phyloP scores from a whole-genome alignment of 2,888 invertebrate genomes.

The Brachyopa scutellaris region DNA sequence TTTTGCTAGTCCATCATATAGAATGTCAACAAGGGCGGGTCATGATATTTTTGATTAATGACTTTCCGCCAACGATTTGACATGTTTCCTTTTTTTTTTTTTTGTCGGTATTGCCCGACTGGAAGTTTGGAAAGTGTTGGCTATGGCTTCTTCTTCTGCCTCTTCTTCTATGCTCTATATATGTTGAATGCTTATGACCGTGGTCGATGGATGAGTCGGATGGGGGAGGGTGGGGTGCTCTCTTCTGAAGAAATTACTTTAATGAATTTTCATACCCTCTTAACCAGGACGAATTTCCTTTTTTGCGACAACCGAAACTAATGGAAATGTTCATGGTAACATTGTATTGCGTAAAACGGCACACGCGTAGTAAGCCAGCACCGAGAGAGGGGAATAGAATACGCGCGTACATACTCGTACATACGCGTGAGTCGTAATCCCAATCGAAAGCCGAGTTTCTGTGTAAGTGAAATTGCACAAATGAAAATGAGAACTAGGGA shows the following conservation, averaged over 20 bases:
- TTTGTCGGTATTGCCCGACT: not conserved
- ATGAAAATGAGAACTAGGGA: constrained; percentile 59
- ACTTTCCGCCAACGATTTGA: constrained; percentile 69
- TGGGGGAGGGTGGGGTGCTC: not conserved
- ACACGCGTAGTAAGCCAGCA: constrained; percentile 38
- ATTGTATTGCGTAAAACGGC: constrained; percentile 60
- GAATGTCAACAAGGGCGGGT: constrained; percentile 70
- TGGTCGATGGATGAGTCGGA: not conserved
- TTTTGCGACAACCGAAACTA: constrained; percentile 69
- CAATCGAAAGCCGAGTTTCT: constrained; percentile 50
- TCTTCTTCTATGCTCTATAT: not conserved
- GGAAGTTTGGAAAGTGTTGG: constrained; percentile 52
- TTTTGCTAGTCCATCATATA: constrained; percentile 66
- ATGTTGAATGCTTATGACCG: not conserved
- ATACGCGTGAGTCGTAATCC: constrained; percentile 58
- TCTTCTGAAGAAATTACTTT: constrained; percentile 75
- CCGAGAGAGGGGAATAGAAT: not conserved
- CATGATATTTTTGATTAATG: constrained; percentile 72
- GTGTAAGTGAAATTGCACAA: constrained; percentile 42
- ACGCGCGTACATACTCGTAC: no score
- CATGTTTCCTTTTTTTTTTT: constrained; percentile 28
- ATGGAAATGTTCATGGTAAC: constrained; percentile 64
- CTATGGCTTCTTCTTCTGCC: not conserved
- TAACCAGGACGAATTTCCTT: constrained; percentile 68
- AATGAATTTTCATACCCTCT: constrained; percentile 75